phyloP scores from a whole-genome alignment of 2,888 invertebrate genomes.

The Andrena chrysosceles region DNA sequence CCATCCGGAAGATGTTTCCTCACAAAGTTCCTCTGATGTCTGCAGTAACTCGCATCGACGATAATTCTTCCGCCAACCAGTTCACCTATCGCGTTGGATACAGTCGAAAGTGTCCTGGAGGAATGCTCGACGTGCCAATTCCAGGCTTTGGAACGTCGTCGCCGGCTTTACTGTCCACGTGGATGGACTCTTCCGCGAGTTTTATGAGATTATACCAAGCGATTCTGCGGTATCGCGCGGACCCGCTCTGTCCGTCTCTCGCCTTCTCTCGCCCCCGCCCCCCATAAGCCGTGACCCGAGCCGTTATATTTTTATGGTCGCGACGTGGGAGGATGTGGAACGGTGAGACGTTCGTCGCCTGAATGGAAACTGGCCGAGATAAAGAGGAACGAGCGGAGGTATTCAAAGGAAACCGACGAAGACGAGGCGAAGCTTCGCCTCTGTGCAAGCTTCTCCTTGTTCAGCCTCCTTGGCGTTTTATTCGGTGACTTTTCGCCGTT shows the following conservation, averaged over 20 bases:
- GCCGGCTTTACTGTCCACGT: conserved; percentile 49
- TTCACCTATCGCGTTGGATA: conserved; percentile 13
- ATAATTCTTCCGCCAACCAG: conserved; percentile 15
- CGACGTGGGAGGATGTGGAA: conserved; percentile 56
- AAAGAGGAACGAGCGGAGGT: conserved; percentile 34
- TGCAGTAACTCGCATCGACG: not conserved
- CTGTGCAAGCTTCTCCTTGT: not conserved
- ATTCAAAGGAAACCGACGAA: conserved; percentile 27
- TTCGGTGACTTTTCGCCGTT: not conserved
- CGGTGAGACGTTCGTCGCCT: conserved; percentile 26
- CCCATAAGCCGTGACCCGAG: conserved; percentile 53
- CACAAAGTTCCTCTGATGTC: not conserved
- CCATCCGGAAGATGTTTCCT: not conserved
- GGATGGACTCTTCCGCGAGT: conserved; percentile 64
- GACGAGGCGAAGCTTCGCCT: not conserved
- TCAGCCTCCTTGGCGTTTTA: not conserved
- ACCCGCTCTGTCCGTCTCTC: conserved; percentile 15
- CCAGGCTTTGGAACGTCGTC: conserved; percentile 42
- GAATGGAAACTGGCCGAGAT: conserved; percentile 57
- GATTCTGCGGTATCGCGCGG: conserved; percentile 59
- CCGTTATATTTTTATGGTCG: conserved; percentile 77
- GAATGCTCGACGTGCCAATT: conserved; percentile 45
- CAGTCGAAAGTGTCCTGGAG: conserved; percentile 37
- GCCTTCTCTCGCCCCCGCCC: conserved; percentile 3
- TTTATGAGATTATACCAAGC: conserved; percentile 70